Percentiles rank a stretch among this genome's conserved stretches.
Evolutionary conservation across 2,888 invertebrate species (phyloP).

Genomic region (Strigamia crassipes): DNA sequence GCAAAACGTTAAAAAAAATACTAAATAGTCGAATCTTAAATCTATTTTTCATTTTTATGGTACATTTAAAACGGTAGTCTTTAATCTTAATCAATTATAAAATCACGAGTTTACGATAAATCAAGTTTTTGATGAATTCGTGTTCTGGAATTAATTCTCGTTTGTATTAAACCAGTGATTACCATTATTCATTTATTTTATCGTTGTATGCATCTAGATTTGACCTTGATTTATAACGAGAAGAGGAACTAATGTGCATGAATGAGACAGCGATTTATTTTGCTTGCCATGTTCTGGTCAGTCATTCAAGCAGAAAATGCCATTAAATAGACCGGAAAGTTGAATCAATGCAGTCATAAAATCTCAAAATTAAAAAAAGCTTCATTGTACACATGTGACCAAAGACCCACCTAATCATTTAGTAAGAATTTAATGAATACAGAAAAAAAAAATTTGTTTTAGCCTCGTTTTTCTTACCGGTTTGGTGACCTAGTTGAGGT

Average conservation of each 20-base stretch:
- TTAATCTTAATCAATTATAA: too few species aligned
- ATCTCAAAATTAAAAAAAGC: neutral
- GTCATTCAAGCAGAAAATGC: neutral
- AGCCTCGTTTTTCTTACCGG: constrained; percentile 27
- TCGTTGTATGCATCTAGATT: neutral
- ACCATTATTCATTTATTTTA: too few species aligned
- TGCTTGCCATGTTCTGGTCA: neutral
- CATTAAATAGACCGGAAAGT: neutral
- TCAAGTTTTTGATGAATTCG: neutral
- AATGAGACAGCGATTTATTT: neutral
- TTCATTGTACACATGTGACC: constrained; percentile 10
- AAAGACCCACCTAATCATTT: constrained; percentile 13
- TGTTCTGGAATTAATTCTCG: too few species aligned
- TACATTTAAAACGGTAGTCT: too few species aligned
- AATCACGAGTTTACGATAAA: neutral
- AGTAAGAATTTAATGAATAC: neutral
- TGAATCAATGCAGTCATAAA: neutral
- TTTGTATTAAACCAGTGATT: too few species aligned
- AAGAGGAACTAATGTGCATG: neutral
- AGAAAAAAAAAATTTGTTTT: neutral
- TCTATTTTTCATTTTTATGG: too few species aligned
- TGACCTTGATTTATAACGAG: constrained; percentile 10
- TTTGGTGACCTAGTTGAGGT: constrained; percentile 26
- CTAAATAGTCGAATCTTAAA: too few species aligned
- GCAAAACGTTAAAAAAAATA: neutral